A percentile compares a stretch with the other conserved stretches of the same genome.
Conservation (phyloP, 2,113 vertebrate genomes). For the Puma concolor region DNA sequence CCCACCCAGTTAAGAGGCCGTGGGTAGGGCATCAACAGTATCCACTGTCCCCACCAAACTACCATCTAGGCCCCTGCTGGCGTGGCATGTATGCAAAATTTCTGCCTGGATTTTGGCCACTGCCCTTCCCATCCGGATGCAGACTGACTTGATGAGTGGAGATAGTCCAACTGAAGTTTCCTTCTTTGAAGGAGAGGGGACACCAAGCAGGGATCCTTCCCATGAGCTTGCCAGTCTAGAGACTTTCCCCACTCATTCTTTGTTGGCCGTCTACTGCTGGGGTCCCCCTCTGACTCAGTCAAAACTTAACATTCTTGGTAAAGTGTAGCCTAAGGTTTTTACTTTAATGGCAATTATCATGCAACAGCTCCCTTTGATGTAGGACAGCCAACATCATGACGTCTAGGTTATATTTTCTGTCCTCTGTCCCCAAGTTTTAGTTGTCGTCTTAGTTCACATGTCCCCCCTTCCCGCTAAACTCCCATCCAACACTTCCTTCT, state of each 20-base stretch:
- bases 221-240: background rate
- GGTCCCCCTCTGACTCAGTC: background rate
- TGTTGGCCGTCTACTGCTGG: background rate
- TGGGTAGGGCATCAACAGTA: background rate
- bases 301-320: slow-evolving; percentile 24
- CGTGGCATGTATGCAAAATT: background rate
- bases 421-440: background rate
- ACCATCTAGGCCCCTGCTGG: background rate
- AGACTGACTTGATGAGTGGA: background rate
- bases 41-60: background rate
- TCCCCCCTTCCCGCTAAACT: background rate
- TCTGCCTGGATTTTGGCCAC: background rate
- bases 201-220: background rate
- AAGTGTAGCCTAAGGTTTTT: background rate
- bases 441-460: slow-evolving; percentile 34
- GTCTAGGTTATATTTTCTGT: background rate
- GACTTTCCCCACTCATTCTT: background rate
- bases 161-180: background rate
- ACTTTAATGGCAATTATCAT: background rate
- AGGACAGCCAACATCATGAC: background rate
- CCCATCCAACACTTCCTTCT: background rate
- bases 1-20: background rate
- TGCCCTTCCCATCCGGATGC: background rate
- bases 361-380: background rate
- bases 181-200: background rate